Evolutionary conservation across 2,113 vertebrate species (phyloP).

Genomic region (Delphinus delphis): DNA sequence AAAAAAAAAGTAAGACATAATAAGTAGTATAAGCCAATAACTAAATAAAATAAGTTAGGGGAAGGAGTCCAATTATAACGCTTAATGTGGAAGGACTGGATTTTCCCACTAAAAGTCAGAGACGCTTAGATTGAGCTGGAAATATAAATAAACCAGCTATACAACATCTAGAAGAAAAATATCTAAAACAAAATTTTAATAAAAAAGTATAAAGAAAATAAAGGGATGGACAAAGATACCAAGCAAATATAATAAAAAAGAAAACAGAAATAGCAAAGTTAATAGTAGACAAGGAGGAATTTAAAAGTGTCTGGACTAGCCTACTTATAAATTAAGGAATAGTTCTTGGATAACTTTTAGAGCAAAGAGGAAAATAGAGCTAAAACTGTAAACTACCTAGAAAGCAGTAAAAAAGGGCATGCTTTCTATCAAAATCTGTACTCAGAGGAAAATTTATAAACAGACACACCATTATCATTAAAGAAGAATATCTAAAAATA

Average conservation of each 20-base stretch:
- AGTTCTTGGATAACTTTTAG: neutral
- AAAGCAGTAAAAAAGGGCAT: neutral
- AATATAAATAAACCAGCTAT: neutral
- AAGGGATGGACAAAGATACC: slow-evolving; percentile 19
- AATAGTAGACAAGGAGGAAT: neutral
- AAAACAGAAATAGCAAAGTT: slow-evolving; percentile 23
- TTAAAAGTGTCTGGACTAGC: neutral
- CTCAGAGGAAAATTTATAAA: neutral
- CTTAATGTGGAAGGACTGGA: slow-evolving; percentile 13
- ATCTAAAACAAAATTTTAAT: neutral
- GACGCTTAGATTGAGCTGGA: slow-evolving; percentile 23
- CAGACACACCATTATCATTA: neutral
- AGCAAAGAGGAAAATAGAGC: neutral
- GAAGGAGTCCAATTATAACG: neutral
- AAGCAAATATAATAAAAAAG: neutral
- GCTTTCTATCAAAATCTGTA: neutral
- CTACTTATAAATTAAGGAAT: neutral
- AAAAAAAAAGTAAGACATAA: neutral
- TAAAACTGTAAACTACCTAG: neutral
- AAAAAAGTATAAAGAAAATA: slow-evolving; percentile 13
- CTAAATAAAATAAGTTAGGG: neutral
- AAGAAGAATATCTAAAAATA: neutral
- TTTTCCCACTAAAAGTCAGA: slow-evolving; percentile 19
- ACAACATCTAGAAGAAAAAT: slow-evolving; percentile 41
- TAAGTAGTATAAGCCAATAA: neutral